Evolutionary conservation across 2,888 invertebrate species (phyloP), one percentile per base, ranked within the genome.

Genomic region (Philopedon plagiatum): DNA sequence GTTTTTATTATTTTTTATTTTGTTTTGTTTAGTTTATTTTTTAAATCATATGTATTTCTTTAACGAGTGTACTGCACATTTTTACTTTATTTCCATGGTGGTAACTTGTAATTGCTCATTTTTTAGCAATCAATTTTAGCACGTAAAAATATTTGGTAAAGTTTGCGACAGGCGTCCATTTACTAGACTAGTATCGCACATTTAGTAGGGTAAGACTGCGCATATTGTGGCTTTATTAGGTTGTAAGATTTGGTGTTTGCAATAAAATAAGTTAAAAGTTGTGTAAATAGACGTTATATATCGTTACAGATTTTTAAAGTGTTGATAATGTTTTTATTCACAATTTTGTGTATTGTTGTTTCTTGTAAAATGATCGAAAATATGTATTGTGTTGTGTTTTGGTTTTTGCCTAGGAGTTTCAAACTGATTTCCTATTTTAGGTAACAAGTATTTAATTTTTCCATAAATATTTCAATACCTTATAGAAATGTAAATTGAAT

Each of bases 221-320:
- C 61, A 32, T 46, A 46, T 29, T 51, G 64, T 65, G 70, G 63
- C 64, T 70, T 70, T 64, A 68, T 60, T 70, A 70, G 49, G 8
- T 39, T 46, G 8, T 70, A 70, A 70, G 70, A 64, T 23, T 68
- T 67, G 23, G 26, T 41, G 67, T 60, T 67, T 39, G 68, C 68
- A 68, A 68, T 68, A 68, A 68, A 60, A n/a, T 7, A 44, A 39
- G 13, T 58, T 58, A 13, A 58, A 39, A 39, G 5, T 19, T 37
- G 26, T 58, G 58, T 58, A 46, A 13, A 67, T 58, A 58, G 21
- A 37, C 49, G 66, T 67, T 67, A 67, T 60, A 23, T 60, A 37
- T 57, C 57, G 34, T 65, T 26, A 29, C 29, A 56, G 15, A 65
- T 44, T 46, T 65, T 65, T 65, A 56, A 65, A 65, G 23, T 51